Base-by-base conservation (phyloP, 2,113 vertebrate species). In the Andinoacara biseriatus region DNA sequence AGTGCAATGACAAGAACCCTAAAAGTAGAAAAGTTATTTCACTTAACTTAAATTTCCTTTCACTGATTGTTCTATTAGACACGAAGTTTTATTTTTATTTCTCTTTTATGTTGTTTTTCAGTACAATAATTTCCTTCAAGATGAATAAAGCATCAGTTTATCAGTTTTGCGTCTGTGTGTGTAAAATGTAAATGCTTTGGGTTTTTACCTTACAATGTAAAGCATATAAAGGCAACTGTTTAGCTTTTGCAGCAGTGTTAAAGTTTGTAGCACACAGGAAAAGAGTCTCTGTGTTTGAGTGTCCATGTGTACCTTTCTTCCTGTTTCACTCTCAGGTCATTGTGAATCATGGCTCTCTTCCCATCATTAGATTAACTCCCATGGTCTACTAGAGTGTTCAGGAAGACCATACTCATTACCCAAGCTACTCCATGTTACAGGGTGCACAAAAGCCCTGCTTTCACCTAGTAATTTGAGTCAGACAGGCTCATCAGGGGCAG, bases 331-430 rank as follows among this genome's bases (percentile, higher is more conserved):
- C 60, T 76, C 75, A 74, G 46, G 75, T 87, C 82, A 93, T 93
- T 89, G 91, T 74, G 83, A 87, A 67, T 63, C 74, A 59, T 84
- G 60, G 74, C 54, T 86, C 85, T 82, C 58, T 49, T 63, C 18
- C 62, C 76, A 78, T 94, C 90, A 95, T 95, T 95, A 93, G 93
- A 95, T 96, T 93, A 95, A 69, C 78, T 89, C 85, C 86, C 84
- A 76, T 89, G 88, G 88, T 87, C 86, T 90, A 88, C 75, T 77
- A 81, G 79, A 86, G 78, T 82, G 82, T 83, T 87, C 88, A 90
- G 92, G 86, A 92, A 91, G 88, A 91, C 86, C 82, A 80, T 65
- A 40, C 87, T 89, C 91, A 93, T 95, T 95, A 93, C 83, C 79
- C 87, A 76, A 77, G 84, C 86, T 56, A 84, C 91, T 89, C 84